Base-by-base conservation (phyloP, 1,140 invertebrate genomes). In the Forficula auricularia region DNA sequence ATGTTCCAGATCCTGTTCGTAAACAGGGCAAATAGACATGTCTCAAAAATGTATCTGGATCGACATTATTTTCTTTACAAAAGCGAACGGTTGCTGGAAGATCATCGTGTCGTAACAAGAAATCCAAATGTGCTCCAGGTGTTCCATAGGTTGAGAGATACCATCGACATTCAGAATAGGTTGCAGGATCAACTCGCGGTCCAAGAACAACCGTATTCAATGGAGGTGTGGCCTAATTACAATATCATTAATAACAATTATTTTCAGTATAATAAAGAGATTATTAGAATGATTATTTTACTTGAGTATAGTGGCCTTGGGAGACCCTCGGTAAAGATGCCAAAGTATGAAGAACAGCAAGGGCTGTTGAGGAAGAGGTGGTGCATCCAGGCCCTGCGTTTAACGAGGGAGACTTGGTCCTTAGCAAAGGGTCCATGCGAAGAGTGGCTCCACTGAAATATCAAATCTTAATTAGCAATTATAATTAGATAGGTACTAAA, bases 111-210 rank as follows among this genome's bases (percentile, higher is more conserved):
- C 71, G 71, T 42, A 82, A 62, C 42, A 77, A 75, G 52, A 82
- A 84, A 35, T 71, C 65, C 15, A 82, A 63, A n/a, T 79, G 70
- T 3, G 72, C 71, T 2, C 64, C 61, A 46, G 71, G 69, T 15
- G 71, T 77, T 3, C 78, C 81, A 54, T 82, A 84, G 39, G 68
- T 73, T 0, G 65, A 62, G 3, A 84, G 58, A 59, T 84, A 83
- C 54, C 77, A 79, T 1, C 79, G 52, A 49, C 75, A 79, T 55
- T 82, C 79, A 38, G 74, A 68, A 49, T 79, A 81, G 44, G 73
- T 73, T 42, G 73, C 63, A 0, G 66, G 62, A 35, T 72, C 64
- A 0, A 70, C 51, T 51, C 57, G 58, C 7, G 48, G 50, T n/a
- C 39, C 40, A 9, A 42, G 57, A 19, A 33, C 47, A 55, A 40